A percentile compares a stretch with the other conserved stretches of the same genome.
phyloP scores from a whole-genome alignment of 37 sponge, comb jelly and placozoan genomes.

The Petrosia ficiformis region DNA sequence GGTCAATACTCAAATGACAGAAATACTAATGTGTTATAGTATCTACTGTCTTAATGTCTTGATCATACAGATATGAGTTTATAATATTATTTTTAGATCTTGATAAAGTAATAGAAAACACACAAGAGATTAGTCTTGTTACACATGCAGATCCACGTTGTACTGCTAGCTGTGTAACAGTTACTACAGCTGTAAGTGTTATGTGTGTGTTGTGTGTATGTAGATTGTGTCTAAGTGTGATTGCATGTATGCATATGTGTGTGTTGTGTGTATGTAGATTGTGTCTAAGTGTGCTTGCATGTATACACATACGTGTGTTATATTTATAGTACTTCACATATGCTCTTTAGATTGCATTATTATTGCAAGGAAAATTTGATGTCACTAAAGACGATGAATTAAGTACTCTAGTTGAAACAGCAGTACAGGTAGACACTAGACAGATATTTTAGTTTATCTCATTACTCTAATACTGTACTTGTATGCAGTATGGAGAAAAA shows the following conservation, averaged over 20 bases:
- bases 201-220: too few relatives aligned
- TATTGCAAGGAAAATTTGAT: slow-evolving; percentile 68
- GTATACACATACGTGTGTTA: too few relatives aligned
- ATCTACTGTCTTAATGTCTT: too few relatives aligned
- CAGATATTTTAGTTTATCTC: background rate
- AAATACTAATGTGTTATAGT: too few relatives aligned
- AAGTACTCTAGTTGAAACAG: slow-evolving; percentile 23
- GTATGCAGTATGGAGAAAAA: slow-evolving; percentile 54
- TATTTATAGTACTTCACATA: too few relatives aligned
- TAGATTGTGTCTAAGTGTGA: too few relatives aligned
- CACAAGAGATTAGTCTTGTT: slow-evolving; percentile 42
- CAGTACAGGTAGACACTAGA: slow-evolving; percentile 42
- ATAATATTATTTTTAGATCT: slow-evolving; percentile 42
- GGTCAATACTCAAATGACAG: too few relatives aligned
- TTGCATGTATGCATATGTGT: too few relatives aligned
- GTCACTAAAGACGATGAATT: slow-evolving; percentile 37
- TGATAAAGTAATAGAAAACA: slow-evolving; percentile 65
- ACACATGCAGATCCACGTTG: slow-evolving; percentile 95
- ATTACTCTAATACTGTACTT: background rate
- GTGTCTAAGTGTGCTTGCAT: too few relatives aligned
- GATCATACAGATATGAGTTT: background rate
- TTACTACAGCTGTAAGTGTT: slow-evolving; percentile 81
- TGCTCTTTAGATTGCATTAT: slow-evolving; percentile 68
- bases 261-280: too few relatives aligned
- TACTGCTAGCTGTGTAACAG: slow-evolving; percentile 79